Evolutionary conservation across 2,888 invertebrate genomes (phyloP).

Genomic region (Torymus texanus): DNA sequence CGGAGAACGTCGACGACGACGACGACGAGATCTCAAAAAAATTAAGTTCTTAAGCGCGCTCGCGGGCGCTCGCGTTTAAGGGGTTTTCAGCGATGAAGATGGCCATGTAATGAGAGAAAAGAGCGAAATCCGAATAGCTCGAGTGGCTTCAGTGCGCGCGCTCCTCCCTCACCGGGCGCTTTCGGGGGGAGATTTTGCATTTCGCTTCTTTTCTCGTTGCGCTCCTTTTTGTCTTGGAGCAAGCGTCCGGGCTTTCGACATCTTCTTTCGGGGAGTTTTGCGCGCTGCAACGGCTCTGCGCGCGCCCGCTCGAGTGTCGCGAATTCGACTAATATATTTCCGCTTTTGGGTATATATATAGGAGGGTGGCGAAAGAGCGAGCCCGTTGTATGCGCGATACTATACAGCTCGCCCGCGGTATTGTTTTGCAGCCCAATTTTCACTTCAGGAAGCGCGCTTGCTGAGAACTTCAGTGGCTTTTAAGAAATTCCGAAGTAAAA

Average conservation of each 20-base stretch:
- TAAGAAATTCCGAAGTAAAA: conserved; percentile 15
- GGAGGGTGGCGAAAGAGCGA: conserved; percentile 18
- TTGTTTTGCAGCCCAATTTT: conserved; percentile 47
- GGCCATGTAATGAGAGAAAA: conserved; percentile 50
- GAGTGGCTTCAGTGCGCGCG: conserved; percentile 14
- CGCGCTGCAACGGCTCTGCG: background rate
- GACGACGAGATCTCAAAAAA: conserved; percentile 56
- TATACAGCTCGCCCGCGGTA: conserved; percentile 13
- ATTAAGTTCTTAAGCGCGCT: conserved; percentile 41
- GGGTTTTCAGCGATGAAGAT: conserved; percentile 42
- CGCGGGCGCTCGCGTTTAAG: conserved; percentile 33
- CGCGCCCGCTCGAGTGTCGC: conserved; percentile 42
- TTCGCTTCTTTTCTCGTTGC: conserved; percentile 28
- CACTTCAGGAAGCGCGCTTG: conserved; percentile 10
- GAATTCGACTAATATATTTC: conserved; percentile 52
- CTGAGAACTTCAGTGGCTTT: conserved; percentile 16
- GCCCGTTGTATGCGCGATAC: conserved; percentile 9
- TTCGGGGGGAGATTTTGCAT: conserved; percentile 7
- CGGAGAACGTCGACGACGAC: conserved; percentile 52
- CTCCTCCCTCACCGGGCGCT: background rate
- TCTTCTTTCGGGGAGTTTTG: conserved; percentile 53
- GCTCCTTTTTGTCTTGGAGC: conserved; percentile 22
- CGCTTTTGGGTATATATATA: conserved; percentile 37
- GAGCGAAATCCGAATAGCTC: conserved; percentile 48
- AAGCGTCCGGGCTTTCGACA: conserved; percentile 17